These are phyloP conservation scores for Vipera ursinii DNA, from an alignment of 2,797 vertebrate species.

Conservation along the genomic window DNA sequence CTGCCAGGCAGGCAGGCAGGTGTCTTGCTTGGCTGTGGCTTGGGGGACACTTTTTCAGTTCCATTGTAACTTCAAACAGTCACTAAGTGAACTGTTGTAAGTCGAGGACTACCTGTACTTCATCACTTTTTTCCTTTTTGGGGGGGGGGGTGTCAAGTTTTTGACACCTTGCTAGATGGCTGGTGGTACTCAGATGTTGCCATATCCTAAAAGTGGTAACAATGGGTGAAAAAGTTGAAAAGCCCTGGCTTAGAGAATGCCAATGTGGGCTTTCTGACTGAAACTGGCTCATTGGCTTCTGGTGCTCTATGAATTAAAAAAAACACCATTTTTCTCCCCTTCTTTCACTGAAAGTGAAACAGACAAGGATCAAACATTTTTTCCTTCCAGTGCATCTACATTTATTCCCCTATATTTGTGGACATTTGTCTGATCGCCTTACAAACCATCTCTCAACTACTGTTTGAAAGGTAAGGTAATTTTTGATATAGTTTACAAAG, in stretches of 20 bases:
- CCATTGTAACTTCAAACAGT: too few species aligned
- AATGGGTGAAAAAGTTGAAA: too few species aligned
- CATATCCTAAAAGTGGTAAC: too few species aligned
- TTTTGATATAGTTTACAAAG: background rate
- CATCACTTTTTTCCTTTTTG: too few species aligned
- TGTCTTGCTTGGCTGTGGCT: too few species aligned
- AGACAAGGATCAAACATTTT: background rate
- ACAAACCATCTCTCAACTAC: background rate
- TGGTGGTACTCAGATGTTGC: too few species aligned
- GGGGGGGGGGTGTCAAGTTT: too few species aligned
- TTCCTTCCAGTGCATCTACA: background rate
- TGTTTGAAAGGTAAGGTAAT: background rate
- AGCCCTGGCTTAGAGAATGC: background rate
- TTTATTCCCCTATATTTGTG: background rate
- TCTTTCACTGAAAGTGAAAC: background rate
- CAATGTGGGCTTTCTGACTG: background rate
- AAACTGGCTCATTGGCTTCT: background rate
- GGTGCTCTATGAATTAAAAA: background rate
- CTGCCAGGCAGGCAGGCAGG: too few species aligned
- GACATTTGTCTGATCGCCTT: background rate
- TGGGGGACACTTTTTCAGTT: too few species aligned
- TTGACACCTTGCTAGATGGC: too few species aligned
- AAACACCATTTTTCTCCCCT: background rate
- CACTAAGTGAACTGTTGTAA: too few species aligned
- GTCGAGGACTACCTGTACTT: too few species aligned